These are phyloP conservation scores for Clarias batrachus DNA, from an alignment of 2,113 vertebrate species.

Conservation along the genomic window DNA sequence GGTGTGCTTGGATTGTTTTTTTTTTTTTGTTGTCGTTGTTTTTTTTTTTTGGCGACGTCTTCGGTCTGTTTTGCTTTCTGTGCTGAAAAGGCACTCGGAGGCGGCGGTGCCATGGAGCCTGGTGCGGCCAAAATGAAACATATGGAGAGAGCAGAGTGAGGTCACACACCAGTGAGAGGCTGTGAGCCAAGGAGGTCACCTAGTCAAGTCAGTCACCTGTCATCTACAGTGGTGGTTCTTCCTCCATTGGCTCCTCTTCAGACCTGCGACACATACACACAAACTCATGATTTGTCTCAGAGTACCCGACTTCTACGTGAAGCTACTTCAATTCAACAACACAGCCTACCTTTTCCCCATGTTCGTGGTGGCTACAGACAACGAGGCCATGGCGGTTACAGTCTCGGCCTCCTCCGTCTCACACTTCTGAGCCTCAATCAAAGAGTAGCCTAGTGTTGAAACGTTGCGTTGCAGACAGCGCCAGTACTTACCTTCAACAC, in stretches of 20 bases:
- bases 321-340: not conserved
- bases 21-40: constrained; percentile 16
- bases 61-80: constrained; percentile 55
- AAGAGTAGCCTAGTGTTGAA: constrained; percentile 81
- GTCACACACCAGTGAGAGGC: constrained; percentile 69
- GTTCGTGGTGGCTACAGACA: constrained; percentile 89
- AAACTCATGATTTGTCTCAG: not conserved
- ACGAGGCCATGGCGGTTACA: constrained; percentile 93
- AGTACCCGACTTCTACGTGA: not conserved
- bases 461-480: constrained; percentile 81
- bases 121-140: constrained; percentile 66
- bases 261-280: constrained; percentile 65
- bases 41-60: constrained; percentile 39
- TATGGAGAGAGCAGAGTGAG: constrained; percentile 73
- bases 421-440: constrained; percentile 85
- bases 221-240: constrained; percentile 89
- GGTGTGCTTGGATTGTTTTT: constrained; percentile 35
- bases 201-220: constrained; percentile 39
- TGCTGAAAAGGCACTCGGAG: constrained; percentile 46
- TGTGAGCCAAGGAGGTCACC: constrained; percentile 62
- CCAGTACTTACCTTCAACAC: constrained; percentile 88
- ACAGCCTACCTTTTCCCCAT: constrained; percentile 82
- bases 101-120: constrained; percentile 11
- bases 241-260: constrained; percentile 95
- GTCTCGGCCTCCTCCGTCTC: constrained; percentile 93